Evolutionary conservation across 2,888 invertebrate genomes (phyloP).

Genomic region (Brenthis hecate): DNA sequence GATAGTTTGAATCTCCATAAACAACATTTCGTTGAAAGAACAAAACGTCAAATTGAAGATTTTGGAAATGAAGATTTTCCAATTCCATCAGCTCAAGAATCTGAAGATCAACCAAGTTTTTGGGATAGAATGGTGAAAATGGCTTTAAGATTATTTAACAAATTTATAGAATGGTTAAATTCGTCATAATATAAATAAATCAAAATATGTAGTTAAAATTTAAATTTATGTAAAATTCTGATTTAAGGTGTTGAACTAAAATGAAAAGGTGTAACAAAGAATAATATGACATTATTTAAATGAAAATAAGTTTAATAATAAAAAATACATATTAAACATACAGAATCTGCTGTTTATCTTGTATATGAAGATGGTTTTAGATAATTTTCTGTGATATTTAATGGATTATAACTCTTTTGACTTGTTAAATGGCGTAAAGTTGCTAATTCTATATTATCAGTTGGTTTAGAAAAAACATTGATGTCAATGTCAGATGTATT

Average conservation of each 20-base stretch:
- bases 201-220: background rate
- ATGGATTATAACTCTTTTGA: conserved; percentile 62
- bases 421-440: conserved; percentile 53
- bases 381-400: conserved; percentile 56
- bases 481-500: conserved; percentile 49
- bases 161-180: conserved; percentile 76
- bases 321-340: background rate
- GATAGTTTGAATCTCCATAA: background rate
- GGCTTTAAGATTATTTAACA: conserved; percentile 69
- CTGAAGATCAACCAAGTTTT: conserved; percentile 67
- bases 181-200: conserved; percentile 43
- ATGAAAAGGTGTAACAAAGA: background rate
- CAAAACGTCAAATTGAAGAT: conserved; percentile 65
- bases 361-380: conserved; percentile 44
- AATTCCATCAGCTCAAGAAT: conserved; percentile 52
- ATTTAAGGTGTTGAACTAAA: too few species aligned
- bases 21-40: conserved; percentile 39
- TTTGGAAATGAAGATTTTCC: conserved; percentile 64
- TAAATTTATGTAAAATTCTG: background rate
- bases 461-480: conserved; percentile 49
- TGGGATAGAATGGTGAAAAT: conserved; percentile 74
- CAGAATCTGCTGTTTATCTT: background rate
- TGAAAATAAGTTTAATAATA: background rate
- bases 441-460: conserved; percentile 50
- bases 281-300: background rate